Percentiles rank a stretch among this genome's conserved stretches.
These are phyloP conservation scores for Grapholita molesta DNA, from an alignment of 1,140 invertebrate species.

Conservation along the genomic window DNA sequence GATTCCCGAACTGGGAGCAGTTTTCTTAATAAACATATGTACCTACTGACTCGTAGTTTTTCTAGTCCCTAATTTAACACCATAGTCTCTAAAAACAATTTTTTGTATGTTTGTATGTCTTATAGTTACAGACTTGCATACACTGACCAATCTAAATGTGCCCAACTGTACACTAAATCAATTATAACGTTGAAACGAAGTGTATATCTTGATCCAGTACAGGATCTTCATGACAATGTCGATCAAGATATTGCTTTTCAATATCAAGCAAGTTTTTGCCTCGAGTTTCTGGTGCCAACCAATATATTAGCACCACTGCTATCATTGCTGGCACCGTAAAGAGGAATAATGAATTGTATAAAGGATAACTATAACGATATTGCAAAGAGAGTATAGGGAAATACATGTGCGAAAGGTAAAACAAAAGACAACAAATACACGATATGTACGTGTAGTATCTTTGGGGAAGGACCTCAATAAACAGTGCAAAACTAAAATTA, in stretches of 20 bases:
- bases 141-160: no score
- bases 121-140: no score
- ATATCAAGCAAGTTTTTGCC: neutral
- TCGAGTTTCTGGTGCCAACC: neutral
- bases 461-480: neutral
- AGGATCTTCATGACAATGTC: neutral
- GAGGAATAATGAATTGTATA: neutral
- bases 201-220: neutral
- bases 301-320: neutral
- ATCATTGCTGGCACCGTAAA: neutral
- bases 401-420: neutral
- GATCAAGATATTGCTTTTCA: neutral
- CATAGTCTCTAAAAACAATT: no score
- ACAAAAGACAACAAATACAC: neutral
- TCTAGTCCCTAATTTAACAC: no score
- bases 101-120: no score
- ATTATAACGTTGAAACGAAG: neutral
- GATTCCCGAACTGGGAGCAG: no score
- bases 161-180: neutral
- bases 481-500: neutral
- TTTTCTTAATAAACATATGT: no score
- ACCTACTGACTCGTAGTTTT: no score
- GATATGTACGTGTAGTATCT: neutral
- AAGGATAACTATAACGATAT: neutral
- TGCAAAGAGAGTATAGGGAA: neutral